phyloP scores from a whole-genome alignment of 1,140 invertebrate genomes.

The Hyles euphorbiae region DNA sequence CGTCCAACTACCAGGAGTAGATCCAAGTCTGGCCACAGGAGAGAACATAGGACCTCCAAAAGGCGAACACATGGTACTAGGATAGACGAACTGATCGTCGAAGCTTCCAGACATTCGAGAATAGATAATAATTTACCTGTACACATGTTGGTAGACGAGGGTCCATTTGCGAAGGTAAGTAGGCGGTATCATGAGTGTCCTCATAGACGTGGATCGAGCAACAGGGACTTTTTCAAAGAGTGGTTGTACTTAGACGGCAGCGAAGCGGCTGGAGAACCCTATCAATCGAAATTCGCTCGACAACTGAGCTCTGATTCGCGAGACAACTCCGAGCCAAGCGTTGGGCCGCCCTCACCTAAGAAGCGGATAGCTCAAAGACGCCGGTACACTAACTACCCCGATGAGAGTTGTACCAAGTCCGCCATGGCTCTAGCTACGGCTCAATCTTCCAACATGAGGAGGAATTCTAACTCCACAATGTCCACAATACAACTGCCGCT shows the following conservation, averaged over 20 bases:
- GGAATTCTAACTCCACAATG: conserved; percentile 78
- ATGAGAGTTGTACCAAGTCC: conserved; percentile 70
- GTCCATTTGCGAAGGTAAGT: conserved; percentile 60
- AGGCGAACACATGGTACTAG: conserved; percentile 44
- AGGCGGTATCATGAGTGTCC: conserved; percentile 58
- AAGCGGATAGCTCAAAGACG: conserved; percentile 56
- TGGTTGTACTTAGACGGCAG: conserved; percentile 61
- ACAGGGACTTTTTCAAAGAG: conserved; percentile 66
- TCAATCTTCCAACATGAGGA: conserved; percentile 69
- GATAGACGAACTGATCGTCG: conserved; percentile 65
- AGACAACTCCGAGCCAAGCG: conserved; percentile 70
- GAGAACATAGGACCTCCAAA: conserved; percentile 46
- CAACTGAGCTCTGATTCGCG: conserved; percentile 71
- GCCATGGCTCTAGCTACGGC: conserved; percentile 62
- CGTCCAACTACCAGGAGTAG: conserved; percentile 48
- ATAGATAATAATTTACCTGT: conserved; percentile 54
- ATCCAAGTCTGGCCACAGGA: conserved; percentile 52
- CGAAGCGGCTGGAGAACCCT: conserved; percentile 58
- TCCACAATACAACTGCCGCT: conserved; percentile 76
- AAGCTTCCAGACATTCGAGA: conserved; percentile 48
- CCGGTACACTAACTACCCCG: conserved; percentile 62
- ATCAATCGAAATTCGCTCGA: conserved; percentile 65
- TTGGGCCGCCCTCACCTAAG: conserved; percentile 65
- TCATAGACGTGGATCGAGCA: conserved; percentile 48
- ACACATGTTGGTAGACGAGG: conserved; percentile 58